A percentile compares a stretch with the other conserved stretches of the same genome.
These are phyloP conservation scores for Sylvicola fuscatus DNA, from an alignment of 2,888 invertebrate species.

Conservation along the genomic window DNA sequence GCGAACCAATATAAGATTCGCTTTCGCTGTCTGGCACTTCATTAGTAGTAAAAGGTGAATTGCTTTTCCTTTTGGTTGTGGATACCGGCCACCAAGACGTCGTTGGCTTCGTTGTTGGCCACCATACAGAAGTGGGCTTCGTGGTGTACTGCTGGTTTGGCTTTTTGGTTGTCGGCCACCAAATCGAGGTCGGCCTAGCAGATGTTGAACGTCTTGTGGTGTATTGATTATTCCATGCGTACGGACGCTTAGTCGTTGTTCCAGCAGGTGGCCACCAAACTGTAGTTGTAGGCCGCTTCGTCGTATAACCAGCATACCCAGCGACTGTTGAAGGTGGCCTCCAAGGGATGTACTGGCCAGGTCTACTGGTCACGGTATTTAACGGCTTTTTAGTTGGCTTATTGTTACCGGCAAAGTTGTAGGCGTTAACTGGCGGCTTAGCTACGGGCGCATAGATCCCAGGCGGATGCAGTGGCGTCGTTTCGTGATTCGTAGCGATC, in stretches of 20 bases:
- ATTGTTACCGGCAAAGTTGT: too few relatives aligned
- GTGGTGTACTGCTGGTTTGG: not conserved
- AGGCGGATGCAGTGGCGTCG: conserved; percentile 7
- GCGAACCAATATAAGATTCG: not conserved
- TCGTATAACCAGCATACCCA: too few relatives aligned
- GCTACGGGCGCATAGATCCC: conserved; percentile 5
- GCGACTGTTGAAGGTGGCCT: too few relatives aligned
- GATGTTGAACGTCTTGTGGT: too few relatives aligned
- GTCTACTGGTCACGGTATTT: not conserved
- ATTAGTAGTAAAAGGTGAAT: too few relatives aligned
- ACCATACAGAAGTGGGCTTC: not conserved
- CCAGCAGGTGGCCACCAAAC: too few relatives aligned
- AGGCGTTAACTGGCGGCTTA: not conserved
- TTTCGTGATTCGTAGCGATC: conserved; percentile 1
- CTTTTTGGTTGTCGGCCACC: not conserved
- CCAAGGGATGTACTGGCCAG: not conserved
- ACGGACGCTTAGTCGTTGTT: not conserved
- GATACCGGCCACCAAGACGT: conserved; percentile 5
- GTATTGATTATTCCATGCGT: not conserved
- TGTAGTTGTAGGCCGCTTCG: too few relatives aligned
- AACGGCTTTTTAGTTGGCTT: not conserved
- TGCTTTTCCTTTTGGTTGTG: not conserved
- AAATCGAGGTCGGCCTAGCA: not conserved
- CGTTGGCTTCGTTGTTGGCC: not conserved
- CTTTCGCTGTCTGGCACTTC: too few relatives aligned